Conservation (phyloP, 2,797 vertebrate genomes). For the Sylvia borin region DNA sequence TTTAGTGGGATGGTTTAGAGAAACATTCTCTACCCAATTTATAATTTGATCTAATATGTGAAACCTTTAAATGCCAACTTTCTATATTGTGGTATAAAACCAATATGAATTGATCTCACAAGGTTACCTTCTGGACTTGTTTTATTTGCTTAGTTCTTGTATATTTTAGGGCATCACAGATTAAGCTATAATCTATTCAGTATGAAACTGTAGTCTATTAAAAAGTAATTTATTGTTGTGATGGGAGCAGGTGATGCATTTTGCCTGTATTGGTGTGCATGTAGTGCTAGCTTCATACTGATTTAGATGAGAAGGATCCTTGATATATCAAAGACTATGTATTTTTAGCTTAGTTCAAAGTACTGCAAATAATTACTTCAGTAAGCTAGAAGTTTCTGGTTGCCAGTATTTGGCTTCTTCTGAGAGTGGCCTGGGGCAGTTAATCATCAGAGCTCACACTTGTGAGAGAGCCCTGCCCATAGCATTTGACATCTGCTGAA, state of each 20-base stretch:
- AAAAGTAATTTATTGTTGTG: neutral
- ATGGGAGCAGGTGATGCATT: neutral
- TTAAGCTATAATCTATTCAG: neutral
- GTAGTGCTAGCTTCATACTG: neutral
- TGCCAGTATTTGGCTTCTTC: neutral
- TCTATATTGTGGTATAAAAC: fast-evolving
- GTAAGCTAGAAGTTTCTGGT: neutral
- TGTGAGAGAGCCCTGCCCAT: neutral
- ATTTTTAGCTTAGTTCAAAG: neutral
- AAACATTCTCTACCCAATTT: neutral
- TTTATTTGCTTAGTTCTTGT: neutral
- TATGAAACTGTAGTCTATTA: neutral
- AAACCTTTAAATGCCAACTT: neutral
- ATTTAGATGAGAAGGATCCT: neutral
- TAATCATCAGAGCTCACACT: neutral
- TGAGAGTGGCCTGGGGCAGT: neutral
- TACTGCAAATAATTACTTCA: neutral
- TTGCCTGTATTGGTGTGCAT: neutral
- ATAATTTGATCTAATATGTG: neutral
- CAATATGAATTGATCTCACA: neutral
- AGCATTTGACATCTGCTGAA: neutral
- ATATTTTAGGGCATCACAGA: neutral
- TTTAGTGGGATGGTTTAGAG: neutral
- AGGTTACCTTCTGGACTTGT: neutral
- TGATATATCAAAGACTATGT: neutral